Conservation (phyloP, 1,140 invertebrate genomes). For the Brachionus rubens region DNA sequence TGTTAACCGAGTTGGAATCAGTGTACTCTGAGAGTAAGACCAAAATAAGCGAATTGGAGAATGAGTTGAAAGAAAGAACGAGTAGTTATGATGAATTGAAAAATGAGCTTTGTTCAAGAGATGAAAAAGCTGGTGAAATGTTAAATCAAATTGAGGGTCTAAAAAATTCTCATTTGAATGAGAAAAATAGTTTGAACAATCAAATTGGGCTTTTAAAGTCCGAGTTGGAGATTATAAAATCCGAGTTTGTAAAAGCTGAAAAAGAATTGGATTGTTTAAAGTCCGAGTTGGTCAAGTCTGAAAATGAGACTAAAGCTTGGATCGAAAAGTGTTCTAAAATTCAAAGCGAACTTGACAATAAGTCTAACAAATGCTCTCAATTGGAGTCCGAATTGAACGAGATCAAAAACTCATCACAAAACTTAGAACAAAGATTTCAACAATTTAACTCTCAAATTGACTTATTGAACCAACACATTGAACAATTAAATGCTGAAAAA, state of each 20-base stretch:
- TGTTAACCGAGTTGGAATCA: conserved; percentile 21
- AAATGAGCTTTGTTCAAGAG: background rate
- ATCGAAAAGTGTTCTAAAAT: background rate
- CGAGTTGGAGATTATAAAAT: background rate
- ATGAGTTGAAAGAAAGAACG: background rate
- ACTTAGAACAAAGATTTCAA: background rate
- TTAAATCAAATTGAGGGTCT: background rate
- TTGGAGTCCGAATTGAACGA: background rate
- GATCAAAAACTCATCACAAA: background rate
- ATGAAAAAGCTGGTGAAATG: conserved; percentile 23
- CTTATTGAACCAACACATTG: background rate
- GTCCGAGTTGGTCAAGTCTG: background rate
- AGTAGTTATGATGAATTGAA: conserved; percentile 19
- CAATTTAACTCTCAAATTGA: background rate
- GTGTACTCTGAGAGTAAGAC: conserved; percentile 18
- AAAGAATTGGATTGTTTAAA: background rate
- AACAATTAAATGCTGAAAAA: background rate
- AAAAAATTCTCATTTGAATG: conserved; percentile 3
- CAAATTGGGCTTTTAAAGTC: background rate
- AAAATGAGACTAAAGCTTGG: background rate
- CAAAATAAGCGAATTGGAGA: conserved; percentile 22
- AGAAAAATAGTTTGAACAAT: background rate
- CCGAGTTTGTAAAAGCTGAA: conserved; percentile 9
- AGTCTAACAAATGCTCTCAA: background rate
- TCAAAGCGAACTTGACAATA: background rate